A percentile compares a stretch with the other conserved stretches of the same genome.
Conservation (phyloP, 2,888 invertebrate species). For the Epirrhoe tristata region DNA sequence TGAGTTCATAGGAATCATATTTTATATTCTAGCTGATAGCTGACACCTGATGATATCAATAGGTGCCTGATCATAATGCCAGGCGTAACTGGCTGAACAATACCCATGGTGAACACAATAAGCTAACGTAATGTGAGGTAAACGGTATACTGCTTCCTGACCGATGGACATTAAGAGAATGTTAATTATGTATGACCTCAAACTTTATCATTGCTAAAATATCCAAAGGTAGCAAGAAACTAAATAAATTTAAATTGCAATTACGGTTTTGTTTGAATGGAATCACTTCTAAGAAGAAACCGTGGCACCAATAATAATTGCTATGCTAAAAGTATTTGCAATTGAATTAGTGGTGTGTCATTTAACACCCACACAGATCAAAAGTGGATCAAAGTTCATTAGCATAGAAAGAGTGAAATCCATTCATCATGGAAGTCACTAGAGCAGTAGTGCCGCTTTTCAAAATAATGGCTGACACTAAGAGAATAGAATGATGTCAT, state of each 20-base stretch:
- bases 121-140: conserved; percentile 74
- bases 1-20: conserved; percentile 4
- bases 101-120: conserved; percentile 69
- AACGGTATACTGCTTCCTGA: conserved; percentile 74
- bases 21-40: conserved; percentile 41
- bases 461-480: conserved; percentile 68
- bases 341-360: conserved; percentile 59
- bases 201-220: conserved; percentile 43
- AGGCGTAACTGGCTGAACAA: conserved; percentile 65
- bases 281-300: conserved; percentile 35
- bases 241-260: conserved; percentile 20
- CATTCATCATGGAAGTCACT: conserved; percentile 76
- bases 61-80: conserved; percentile 65
- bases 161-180: conserved; percentile 62
- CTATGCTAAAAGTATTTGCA: conserved; percentile 48
- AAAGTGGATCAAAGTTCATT: conserved; percentile 80
- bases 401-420: conserved; percentile 76
- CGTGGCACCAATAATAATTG: conserved; percentile 35
- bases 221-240: neutral
- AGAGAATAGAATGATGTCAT: conserved; percentile 67
- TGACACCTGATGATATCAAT: conserved; percentile 47
- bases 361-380: conserved; percentile 70
- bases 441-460: conserved; percentile 68
- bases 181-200: conserved; percentile 64
- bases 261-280: neutral